Base-by-base conservation (phyloP, 2,888 invertebrate genomes). In the Hetaerina titia region DNA sequence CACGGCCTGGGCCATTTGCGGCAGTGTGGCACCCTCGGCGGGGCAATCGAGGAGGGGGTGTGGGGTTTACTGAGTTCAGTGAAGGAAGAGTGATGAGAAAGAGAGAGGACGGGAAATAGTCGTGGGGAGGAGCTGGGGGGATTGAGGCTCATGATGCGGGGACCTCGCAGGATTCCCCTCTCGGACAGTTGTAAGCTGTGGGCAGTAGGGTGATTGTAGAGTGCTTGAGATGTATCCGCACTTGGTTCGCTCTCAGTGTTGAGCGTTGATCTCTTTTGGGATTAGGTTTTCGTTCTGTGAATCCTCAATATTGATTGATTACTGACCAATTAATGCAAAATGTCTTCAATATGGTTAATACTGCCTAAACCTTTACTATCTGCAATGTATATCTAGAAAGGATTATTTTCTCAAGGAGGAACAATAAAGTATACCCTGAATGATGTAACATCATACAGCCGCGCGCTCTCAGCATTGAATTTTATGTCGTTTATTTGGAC, bases 1-100 rank as follows among this genome's bases (percentile, higher is more conserved):
- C 81, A 81, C 81, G 31, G 81, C 81, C 81, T 31, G 31, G 81
- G 81, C 81, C 81, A 81, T 81, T 81, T 81, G 81, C 31, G 81
- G 81, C 31, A 31, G 81, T 25, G 31, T 31, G 25, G 31, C 31
- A 13, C 25, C 25, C 81, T 31, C 13, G 58, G 58, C 8, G 22
- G 56, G 56, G 89, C 89, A 89, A 89, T 89, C 6, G 89, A 89
- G 22, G 25, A 13, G 88, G 6, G 57, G 88, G 88, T 15, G 31
- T 2, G 31, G 11, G 5, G 7, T 25, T 11, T n/a, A 19, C 57
- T 17, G 81, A 31, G 81, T 81, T 58, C 89, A 57, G n/a, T 58
- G 89, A n/a, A 89, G 89, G 89, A 57, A 89, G 57, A 57, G 81
- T 89, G n/a, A 58, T 58, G 89, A 56, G 11, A n/a, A n/a, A 69